Base-by-base conservation (phyloP, 2,888 invertebrate species). In the Griposia aprilina region DNA sequence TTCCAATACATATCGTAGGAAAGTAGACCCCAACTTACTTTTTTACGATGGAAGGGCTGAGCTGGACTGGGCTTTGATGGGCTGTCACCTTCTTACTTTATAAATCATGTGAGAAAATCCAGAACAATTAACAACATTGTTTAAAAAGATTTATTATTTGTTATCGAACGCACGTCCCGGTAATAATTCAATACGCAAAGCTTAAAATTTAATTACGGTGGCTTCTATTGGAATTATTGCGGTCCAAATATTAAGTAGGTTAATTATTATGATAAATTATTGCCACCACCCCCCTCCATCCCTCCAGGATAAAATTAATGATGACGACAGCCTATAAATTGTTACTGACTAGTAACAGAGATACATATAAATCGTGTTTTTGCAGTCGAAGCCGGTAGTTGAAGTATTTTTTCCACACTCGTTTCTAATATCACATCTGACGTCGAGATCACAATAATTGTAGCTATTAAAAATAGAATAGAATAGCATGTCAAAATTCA, bases 261-360 rank as follows among this genome's bases (percentile, higher is more conserved):
- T 57, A 82, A 71, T 83, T 82, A 86, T 78, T 82, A 71, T 72
- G 83, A 85, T 85, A 73, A 85, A 85, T 85, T 74, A 77, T 70
- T 72, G 45, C 65, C 36, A 55, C 63, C 50, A 73, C 36, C 60
- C 60, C 52, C n/a, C 69, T 80, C 41, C 60, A 26, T 55, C 52
- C n/a, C 69, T 80, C 41, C 60, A 26, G 69, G 62, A 59, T 65
- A 69, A 66, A 66, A 84, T 70, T 69, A 82, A 63, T 77, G 60
- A 85, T 73, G 72, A 76, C 50, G 52, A 48, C 52, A 62, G 17
- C 26, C 41, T 30, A 66, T 73, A 48, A 62, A 62, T 78, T 57
- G 62, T 70, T 50, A 26, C 48, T 36, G 23, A 68, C 66, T 52
- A 23, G 66, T 23, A 59, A 45, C 60, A 82, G 50, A 67, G 50